Conservation (phyloP, 2,888 invertebrate genomes). For the Deilephila elpenor region DNA sequence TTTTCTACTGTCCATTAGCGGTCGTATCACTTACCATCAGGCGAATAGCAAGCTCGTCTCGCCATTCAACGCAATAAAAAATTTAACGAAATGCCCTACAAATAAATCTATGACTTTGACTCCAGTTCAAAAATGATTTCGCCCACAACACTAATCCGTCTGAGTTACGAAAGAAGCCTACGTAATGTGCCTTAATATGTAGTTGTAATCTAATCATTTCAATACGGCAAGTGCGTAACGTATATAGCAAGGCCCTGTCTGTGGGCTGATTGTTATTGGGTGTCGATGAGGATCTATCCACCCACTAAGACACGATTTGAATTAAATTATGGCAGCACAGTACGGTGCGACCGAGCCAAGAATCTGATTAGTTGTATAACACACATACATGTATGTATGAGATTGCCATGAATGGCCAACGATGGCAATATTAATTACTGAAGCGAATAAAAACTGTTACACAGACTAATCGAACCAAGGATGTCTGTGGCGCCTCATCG, state of each 20-base stretch:
- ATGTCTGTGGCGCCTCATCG: background rate
- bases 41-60: too few relatives aligned
- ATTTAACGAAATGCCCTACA: background rate
- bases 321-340: conserved; percentile 57
- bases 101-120: background rate
- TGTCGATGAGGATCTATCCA: conserved; percentile 59
- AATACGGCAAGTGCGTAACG: conserved; percentile 36
- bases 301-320: conserved; percentile 62
- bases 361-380: conserved; percentile 29
- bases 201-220: conserved; percentile 37
- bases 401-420: conserved; percentile 7
- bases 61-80: too few relatives aligned
- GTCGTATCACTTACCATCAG: too few relatives aligned
- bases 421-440: conserved; percentile 21
- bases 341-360: conserved; percentile 32
- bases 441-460: conserved; percentile 3
- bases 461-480: background rate
- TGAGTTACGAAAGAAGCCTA: conserved; percentile 20
- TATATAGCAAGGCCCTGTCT: conserved; percentile 47
- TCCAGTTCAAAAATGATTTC: background rate
- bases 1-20: too few relatives aligned
- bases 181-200: conserved; percentile 27
- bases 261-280: conserved; percentile 62
- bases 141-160: conserved; percentile 15
- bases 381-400: conserved; percentile 26